These are phyloP conservation scores for Apomyelois bistriatella DNA, from an alignment of 2,888 invertebrate species.

Conservation along the genomic window DNA sequence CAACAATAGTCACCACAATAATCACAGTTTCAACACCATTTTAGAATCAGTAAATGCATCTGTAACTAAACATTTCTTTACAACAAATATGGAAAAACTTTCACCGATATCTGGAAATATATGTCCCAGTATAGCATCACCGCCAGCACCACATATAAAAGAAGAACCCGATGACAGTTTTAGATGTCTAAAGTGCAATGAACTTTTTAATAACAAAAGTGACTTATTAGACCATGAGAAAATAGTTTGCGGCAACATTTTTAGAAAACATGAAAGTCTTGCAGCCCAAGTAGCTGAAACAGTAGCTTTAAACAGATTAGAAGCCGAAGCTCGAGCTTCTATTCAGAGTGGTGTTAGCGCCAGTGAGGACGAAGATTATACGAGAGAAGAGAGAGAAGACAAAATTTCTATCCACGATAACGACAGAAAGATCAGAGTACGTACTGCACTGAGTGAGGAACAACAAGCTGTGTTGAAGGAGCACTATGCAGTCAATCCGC, in stretches of 20 bases:
- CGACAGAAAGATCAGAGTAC: conserved; percentile 91
- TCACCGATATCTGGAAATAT: conserved; percentile 77
- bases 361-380: conserved; percentile 82
- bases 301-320: conserved; percentile 75
- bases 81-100: conserved; percentile 84
- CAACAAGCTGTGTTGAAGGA: conserved; percentile 93
- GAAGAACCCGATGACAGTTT: conserved; percentile 62
- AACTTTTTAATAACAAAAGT: conserved; percentile 77
- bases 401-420: conserved; percentile 79
- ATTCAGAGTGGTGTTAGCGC: conserved; percentile 76
- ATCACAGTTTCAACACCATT: conserved; percentile 85
- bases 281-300: conserved; percentile 88
- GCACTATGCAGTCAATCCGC: conserved; percentile 93
- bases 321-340: conserved; percentile 71
- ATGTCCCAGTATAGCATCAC: conserved; percentile 58
- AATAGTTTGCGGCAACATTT: conserved; percentile 77
- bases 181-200: conserved; percentile 81
- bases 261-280: conserved; percentile 84
- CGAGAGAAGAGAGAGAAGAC: conserved; percentile 73
- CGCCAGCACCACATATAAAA: conserved; percentile 52
- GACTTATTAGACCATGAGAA: conserved; percentile 87
- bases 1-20: conserved; percentile 57
- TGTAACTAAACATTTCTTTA: conserved; percentile 86
- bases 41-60: conserved; percentile 87
- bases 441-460: conserved; percentile 96